Base-by-base conservation (phyloP, 92 coral and sea anemone genomes). In the Zoanthus sociatus region DNA sequence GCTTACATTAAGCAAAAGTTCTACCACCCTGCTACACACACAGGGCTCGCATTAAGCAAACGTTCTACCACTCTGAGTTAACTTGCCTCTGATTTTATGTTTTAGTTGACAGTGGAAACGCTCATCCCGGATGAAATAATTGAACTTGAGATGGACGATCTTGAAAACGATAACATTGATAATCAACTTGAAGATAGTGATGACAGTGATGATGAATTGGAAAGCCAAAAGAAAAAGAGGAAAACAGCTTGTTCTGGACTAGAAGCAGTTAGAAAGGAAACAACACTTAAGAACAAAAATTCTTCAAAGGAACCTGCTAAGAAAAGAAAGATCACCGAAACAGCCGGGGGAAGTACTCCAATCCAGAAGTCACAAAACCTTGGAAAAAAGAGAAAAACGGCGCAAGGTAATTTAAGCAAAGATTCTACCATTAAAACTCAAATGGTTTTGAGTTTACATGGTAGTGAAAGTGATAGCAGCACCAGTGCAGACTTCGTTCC, bases 41-140 rank as follows among this genome's bases (percentile, higher is more conserved):
- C 55, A 50, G 12, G 12, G 55, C 55, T 50, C 12, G 1, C 55
- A 11, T 50, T 50, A 50, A 7, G 55, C 12, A 50, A 7, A 1
- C 55, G 9, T 50, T 50, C 12, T 7, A 50, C 1, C 55, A 50
- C 55, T 9, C 9, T 7, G 12, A 50, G 7, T 9, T 50, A 50
- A 50, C 12, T 50, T 50, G 12, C 1, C 0, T 67, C 12, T 15
- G 26, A 1, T 67, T 1, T 69, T 69, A 1, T 6, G 12, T 76
- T 46, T 4, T 45, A 81, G 85, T 8, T 81, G 53, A 66, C 63
- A 67, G 64, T 81, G 15, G 85, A 81, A 53, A 14, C 33, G 6
- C 18, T 60, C 63, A 81, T 81, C 31, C 55, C 85, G 26, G 85
- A 81, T 48, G 85, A 81, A 44, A 42, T 81, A 44, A 81, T 81